Conservation (phyloP, 2,797 vertebrate genomes). For the Clarias pachynema region DNA sequence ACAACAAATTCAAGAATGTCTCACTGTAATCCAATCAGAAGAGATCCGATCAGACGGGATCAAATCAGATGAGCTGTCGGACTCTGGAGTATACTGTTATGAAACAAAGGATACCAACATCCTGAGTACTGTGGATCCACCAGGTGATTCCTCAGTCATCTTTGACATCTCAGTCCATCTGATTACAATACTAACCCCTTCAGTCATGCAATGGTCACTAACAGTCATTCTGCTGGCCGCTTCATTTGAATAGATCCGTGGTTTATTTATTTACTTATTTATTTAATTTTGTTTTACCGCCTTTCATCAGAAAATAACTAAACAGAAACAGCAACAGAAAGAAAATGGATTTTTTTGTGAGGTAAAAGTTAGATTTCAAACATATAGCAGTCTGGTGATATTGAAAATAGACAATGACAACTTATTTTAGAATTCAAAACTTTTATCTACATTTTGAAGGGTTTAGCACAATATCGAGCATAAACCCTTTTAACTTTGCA, state of each 20-base stretch:
- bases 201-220: constrained; percentile 67
- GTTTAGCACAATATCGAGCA: not conserved
- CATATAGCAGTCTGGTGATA: not conserved
- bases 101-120: constrained; percentile 75
- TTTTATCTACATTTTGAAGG: not conserved
- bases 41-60: constrained; percentile 75
- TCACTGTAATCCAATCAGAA: constrained; percentile 74
- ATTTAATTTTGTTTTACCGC: not conserved
- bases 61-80: constrained; percentile 64
- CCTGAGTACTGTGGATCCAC: constrained; percentile 82
- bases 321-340: not conserved
- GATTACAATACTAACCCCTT: constrained; percentile 61
- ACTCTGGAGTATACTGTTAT: constrained; percentile 79
- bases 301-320: not conserved
- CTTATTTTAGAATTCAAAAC: not conserved
- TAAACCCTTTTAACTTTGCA: not conserved
- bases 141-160: constrained; percentile 74
- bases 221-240: constrained; percentile 50
- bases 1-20: constrained; percentile 65
- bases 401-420: not conserved
- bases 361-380: not conserved
- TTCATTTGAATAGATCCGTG: constrained; percentile 1
- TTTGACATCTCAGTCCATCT: constrained; percentile 57
- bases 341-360: not conserved
- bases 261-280: not conserved